Evolutionary conservation across 1,140 invertebrate species (phyloP).

Genomic region (Trialeurodes vaporariorum): DNA sequence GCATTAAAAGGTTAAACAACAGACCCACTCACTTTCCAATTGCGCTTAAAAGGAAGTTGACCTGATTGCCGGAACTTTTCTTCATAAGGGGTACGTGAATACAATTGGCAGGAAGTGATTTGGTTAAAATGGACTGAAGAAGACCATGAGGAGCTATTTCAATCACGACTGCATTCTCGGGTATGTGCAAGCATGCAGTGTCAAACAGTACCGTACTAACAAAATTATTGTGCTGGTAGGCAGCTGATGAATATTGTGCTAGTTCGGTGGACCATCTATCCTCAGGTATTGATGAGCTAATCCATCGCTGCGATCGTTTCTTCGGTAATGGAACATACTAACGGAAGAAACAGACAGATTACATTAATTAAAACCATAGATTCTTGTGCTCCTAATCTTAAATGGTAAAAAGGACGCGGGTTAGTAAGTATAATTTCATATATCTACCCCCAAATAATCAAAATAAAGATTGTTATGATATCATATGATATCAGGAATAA

Average conservation of each 20-base stretch:
- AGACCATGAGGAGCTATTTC: slow-evolving; percentile 48
- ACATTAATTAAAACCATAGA: too few relatives aligned
- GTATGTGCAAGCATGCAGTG: slow-evolving; percentile 43
- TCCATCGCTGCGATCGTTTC: slow-evolving; percentile 42
- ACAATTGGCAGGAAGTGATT: slow-evolving; percentile 38
- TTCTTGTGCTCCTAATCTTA: too few relatives aligned
- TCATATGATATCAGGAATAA: too few relatives aligned
- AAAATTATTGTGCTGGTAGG: slow-evolving; percentile 92
- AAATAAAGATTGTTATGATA: too few relatives aligned
- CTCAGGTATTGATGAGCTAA: slow-evolving; percentile 47
- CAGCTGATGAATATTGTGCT: slow-evolving; percentile 68
- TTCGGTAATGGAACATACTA: slow-evolving; percentile 40
- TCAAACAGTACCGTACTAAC: slow-evolving; percentile 53
- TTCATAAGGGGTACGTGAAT: slow-evolving; percentile 46
- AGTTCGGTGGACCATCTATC: slow-evolving; percentile 57
- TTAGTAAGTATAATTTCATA: too few relatives aligned
- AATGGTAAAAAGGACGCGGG: too few relatives aligned
- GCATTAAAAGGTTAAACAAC: too few relatives aligned
- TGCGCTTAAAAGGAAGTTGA: slow-evolving; percentile 37
- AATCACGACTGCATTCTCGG: slow-evolving; percentile 43
- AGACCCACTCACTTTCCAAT: slow-evolving; percentile 42
- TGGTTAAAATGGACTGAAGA: slow-evolving; percentile 45
- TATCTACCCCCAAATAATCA: too few relatives aligned
- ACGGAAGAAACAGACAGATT: too few relatives aligned
- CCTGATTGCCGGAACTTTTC: slow-evolving; percentile 36